Evolutionary conservation across 2,113 vertebrate genomes (phyloP).

Genomic region (Albula goreensis): DNA sequence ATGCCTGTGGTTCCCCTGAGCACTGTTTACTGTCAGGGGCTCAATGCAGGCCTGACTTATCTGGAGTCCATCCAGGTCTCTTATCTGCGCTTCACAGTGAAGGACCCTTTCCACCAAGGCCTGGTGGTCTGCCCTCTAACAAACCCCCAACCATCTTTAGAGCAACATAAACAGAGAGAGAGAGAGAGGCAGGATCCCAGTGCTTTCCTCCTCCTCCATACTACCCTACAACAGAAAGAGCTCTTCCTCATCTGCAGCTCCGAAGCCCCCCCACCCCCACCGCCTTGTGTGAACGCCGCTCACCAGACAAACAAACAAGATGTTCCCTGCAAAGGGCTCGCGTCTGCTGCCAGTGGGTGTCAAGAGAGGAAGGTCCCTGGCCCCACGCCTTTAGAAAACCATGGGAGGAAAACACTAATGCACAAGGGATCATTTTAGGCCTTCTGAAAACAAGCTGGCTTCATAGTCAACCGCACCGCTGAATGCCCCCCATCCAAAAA

Average conservation of each 20-base stretch:
- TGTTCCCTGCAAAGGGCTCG: neutral
- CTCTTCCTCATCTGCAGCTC: neutral
- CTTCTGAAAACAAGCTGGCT: neutral
- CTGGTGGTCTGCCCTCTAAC: conserved; percentile 52
- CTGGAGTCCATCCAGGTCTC: conserved; percentile 61
- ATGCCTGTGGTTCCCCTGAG: conserved; percentile 66
- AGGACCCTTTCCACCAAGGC: conserved; percentile 49
- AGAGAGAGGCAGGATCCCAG: neutral
- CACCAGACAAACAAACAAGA: conserved; percentile 13
- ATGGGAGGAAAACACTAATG: neutral
- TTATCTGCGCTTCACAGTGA: conserved; percentile 63
- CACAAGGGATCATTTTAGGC: neutral
- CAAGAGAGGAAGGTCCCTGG: neutral
- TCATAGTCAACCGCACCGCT: neutral
- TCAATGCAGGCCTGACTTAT: conserved; percentile 58
- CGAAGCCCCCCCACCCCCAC: neutral
- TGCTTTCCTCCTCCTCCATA: neutral
- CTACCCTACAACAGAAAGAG: neutral
- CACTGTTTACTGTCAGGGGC: conserved; percentile 64
- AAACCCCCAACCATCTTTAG: conserved; percentile 17
- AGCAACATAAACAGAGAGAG: conserved; percentile 8
- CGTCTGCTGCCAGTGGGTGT: neutral
- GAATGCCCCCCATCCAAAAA: neutral
- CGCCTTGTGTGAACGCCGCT: neutral
- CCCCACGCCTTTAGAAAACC: neutral